Base-by-base conservation (phyloP, 2,888 invertebrate genomes). In the Alloscopus bannaensis region DNA sequence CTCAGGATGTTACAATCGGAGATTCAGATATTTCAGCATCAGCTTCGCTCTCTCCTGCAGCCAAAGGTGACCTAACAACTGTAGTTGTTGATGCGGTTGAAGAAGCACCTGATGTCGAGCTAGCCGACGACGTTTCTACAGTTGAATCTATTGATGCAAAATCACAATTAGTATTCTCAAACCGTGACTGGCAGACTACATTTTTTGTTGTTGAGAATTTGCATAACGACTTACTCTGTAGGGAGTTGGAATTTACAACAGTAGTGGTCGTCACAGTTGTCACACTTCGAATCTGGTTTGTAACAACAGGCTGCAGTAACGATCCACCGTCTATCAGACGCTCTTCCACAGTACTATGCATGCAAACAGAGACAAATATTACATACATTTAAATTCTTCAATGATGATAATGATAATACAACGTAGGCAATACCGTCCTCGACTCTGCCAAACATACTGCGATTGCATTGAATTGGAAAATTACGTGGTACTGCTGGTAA, bases 241-340 rank as follows among this genome's bases (percentile, higher is more conserved):
- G 65, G 65, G 82, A 82, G 78, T 84, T 84, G 55, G 84, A 84
- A 76, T 84, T 84, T 3, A 84, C 84, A 24, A 84, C 82, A 1
- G 82, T 84, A 3, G 84, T 84, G 11, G 84, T 84, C 18, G 84
- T 84, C 36, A 84, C 84, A 16, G 83, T 84, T 42, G 84, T 84
- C 8, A 84, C 84, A 68, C 84, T 84, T 69, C 82, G 65, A 18
- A 84, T 84, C 40, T 84, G 84, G 62, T 82, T 84, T 16, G 81
- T 82, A 3, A 82, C 81, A 2, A 71, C 68, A 6, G 81, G 78
- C 4, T 73, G 70, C 47, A 81, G 31, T n/a, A 84, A 45, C 6
- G 81, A 71, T 2, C 82, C 82, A 22, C 84, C 84, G 47, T 84
- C 84, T 55, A 84, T 84, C 0, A 84, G 72, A 3, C 84, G 77